phyloP scores from a whole-genome alignment of 2,888 invertebrate genomes.

The Pristionchus exspectatus region DNA sequence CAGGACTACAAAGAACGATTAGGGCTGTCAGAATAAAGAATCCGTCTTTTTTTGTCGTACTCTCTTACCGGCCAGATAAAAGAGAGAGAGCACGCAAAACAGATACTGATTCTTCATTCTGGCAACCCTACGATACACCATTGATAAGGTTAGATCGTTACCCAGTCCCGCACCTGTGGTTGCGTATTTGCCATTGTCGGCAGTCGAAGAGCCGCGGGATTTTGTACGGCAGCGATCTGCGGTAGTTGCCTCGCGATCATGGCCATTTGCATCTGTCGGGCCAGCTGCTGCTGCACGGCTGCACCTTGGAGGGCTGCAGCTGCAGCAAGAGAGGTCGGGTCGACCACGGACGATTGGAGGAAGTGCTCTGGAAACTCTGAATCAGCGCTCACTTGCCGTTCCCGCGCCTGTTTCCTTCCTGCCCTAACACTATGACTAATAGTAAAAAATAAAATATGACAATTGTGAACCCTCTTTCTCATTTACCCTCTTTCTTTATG shows the following conservation, averaged over 20 bases:
- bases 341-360: neutral
- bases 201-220: conserved; percentile 47
- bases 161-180: conserved; percentile 48
- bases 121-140: neutral
- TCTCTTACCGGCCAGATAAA: no score
- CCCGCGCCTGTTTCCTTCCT: neutral
- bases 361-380: conserved; percentile 16
- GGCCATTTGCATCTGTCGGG: conserved; percentile 30
- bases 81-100: no score
- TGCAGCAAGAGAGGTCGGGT: conserved; percentile 43
- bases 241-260: conserved; percentile 20
- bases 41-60: no score
- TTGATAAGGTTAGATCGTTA: neutral
- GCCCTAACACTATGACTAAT: neutral
- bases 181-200: neutral
- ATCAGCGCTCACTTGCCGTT: conserved; percentile 27
- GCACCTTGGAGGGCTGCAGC: conserved; percentile 62
- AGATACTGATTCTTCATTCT: no score
- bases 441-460: neutral
- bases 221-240: neutral
- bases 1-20: neutral
- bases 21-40: neutral
- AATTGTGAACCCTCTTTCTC: neutral
- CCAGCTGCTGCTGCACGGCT: conserved; percentile 60
- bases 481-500: no score